Evolutionary conservation across 2,797 vertebrate genomes (phyloP), one percentile per base, ranked within the genome.

Genomic region (Alcedo quadribrachys): DNA sequence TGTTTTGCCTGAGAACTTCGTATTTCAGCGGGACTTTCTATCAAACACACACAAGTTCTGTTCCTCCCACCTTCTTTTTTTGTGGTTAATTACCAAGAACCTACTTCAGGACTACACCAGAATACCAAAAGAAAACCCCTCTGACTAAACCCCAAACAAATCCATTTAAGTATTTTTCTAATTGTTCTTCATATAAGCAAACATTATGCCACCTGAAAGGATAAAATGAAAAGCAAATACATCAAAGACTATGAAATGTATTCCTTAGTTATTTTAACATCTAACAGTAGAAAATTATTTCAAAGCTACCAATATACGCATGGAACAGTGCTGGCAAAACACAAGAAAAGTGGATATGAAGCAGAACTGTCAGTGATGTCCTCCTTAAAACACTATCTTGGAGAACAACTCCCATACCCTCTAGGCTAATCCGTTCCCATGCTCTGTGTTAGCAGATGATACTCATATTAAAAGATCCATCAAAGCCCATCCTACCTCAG

Each of bases 381-480:
- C 83, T 88, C 81, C 80, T 89, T 87, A 91, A 92, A 95, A 84
- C 16, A 88, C 77, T 68, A 45, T 77, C 69, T 87, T 53, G 51
- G 21, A 91, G 78, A 94, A 82, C 0, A 1, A 78, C 63, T 80
- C 83, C 77, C 40, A 73, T 45, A 88, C 54, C 78, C 90, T 92
- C 93, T 89, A 83, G 94, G 92, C 88, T 94, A 94, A 92, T 87
- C 88, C 86, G 85, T 94, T 85, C 86, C 81, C 69, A 60, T 89
- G 58, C 76, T 89, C 88, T 66, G 58, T 65, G 81, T 2, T 65
- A 58, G 95, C 92, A 85, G 69, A 94, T 75, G 90, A 96, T 92
- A 74, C 79, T 81, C 76, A 85, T 93, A 95, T 90, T 90, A 93
- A 85, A 90, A 93, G 84, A 95, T 94, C 94, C 86, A 94, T 94